Evolutionary conservation across 1,140 invertebrate genomes (phyloP).

Genomic region (Drosophila repleta): DNA sequence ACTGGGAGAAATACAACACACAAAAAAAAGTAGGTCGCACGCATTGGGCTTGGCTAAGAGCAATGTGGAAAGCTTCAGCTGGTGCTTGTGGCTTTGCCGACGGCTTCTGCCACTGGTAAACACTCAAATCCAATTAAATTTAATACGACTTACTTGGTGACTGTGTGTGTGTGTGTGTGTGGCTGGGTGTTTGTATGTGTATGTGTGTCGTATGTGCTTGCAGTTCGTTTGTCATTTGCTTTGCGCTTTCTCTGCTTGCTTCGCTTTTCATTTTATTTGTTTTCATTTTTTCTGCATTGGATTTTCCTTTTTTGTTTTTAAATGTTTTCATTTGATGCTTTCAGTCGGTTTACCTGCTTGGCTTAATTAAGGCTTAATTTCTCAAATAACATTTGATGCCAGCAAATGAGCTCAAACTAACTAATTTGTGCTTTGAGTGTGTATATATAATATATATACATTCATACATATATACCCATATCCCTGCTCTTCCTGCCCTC

Average conservation of each 20-base stretch:
- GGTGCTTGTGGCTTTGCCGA: constrained; percentile 56
- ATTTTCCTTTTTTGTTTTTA: constrained; percentile 35
- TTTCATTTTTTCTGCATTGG: constrained; percentile 57
- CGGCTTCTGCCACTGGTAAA: constrained; percentile 80
- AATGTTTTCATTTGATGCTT: constrained; percentile 56
- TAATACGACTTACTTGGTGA: constrained; percentile 81
- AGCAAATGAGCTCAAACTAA: constrained; percentile 67
- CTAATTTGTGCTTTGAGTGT: constrained; percentile 60
- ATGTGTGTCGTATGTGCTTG: constrained; percentile 19
- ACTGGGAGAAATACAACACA: constrained; percentile 16
- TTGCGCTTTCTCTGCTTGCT: constrained; percentile 45
- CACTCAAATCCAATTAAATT: constrained; percentile 84
- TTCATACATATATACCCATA: background rate
- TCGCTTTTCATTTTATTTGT: constrained; percentile 49
- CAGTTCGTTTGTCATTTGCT: constrained; percentile 72
- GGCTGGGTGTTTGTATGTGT: constrained; percentile 4
- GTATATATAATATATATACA: background rate
- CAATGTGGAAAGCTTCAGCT: constrained; percentile 56
- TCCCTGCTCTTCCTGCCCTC: no score
- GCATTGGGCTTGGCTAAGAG: constrained; percentile 32
- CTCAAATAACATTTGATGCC: constrained; percentile 65
- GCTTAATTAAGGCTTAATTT: constrained; percentile 77
- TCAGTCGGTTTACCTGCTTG: constrained; percentile 57
- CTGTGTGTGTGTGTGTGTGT: constrained; percentile 46
- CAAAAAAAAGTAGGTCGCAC: constrained; percentile 64